Percentiles rank a stretch among this genome's conserved stretches.
These are phyloP conservation scores for Drosophila pseudoobscura DNA, from an alignment of 1,140 invertebrate species.

Conservation along the genomic window DNA sequence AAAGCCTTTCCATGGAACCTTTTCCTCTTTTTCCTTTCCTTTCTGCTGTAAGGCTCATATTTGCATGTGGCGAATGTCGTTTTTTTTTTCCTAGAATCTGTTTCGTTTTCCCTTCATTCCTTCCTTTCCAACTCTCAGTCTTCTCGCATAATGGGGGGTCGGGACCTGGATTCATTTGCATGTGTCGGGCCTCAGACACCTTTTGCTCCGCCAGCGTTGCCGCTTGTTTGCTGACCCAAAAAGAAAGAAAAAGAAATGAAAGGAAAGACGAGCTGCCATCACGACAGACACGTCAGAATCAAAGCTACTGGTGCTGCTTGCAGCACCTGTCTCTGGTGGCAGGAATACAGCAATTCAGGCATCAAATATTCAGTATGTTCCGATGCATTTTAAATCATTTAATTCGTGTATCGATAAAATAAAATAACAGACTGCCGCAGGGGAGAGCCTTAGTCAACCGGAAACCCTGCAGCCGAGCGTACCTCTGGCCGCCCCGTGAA, in stretches of 20 bases:
- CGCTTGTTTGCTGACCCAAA: conserved; percentile 68
- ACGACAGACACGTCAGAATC: conserved; percentile 66
- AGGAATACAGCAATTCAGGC: conserved; percentile 50
- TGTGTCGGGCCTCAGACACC: conserved; percentile 20
- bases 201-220: conserved; percentile 30
- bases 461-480: conserved; percentile 37
- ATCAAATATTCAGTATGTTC: conserved; percentile 75
- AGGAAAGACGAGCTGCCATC: conserved; percentile 33
- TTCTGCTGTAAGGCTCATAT: conserved; percentile 27
- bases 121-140: conserved; percentile 51
- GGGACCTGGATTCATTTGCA: conserved; percentile 20
- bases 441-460: conserved; percentile 47
- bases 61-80: conserved; percentile 36
- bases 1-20: conserved; percentile 5
- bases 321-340: conserved; percentile 23
- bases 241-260: conserved; percentile 32
- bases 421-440: conserved; percentile 30
- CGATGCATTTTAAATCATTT: conserved; percentile 67
- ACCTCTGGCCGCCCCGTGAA: conserved; percentile 32
- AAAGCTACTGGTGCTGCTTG: conserved; percentile 5
- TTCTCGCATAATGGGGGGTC: conserved; percentile 38
- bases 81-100: conserved; percentile 28
- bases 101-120: conserved; percentile 25
- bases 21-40: not conserved
- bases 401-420: conserved; percentile 71